phyloP scores from a whole-genome alignment of 2,113 vertebrate species.

The Thermophis baileyi region DNA sequence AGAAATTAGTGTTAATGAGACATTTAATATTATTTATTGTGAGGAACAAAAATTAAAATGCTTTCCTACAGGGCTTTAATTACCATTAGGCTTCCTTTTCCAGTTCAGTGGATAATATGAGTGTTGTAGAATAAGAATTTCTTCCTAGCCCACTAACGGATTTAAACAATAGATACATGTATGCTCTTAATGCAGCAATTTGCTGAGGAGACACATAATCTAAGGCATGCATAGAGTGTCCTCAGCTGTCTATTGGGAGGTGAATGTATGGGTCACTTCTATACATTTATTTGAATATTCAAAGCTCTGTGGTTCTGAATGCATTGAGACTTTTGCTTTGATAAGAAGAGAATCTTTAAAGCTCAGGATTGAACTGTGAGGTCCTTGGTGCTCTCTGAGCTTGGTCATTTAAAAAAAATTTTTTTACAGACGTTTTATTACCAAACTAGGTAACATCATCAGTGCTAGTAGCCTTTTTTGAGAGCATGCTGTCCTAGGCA shows the following conservation, averaged over 20 bases:
- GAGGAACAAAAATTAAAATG: conserved; percentile 18
- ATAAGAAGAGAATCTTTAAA: neutral
- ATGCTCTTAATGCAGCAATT: neutral
- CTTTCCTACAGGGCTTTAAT: neutral
- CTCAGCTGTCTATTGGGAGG: neutral
- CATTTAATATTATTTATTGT: conserved; percentile 40
- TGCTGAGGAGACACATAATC: neutral
- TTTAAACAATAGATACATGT: neutral
- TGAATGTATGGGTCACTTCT: neutral
- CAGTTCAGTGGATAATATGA: neutral
- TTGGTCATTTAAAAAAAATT: no score
- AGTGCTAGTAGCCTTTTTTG: no score
- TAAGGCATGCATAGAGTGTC: neutral
- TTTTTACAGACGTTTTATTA: no score
- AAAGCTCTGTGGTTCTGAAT: neutral
- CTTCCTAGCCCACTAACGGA: neutral
- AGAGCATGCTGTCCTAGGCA: no score
- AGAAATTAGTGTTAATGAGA: conserved; percentile 50
- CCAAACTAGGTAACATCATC: no score
- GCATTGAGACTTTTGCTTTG: neutral
- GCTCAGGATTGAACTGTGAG: no score
- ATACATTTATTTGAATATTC: neutral
- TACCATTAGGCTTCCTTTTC: conserved; percentile 21
- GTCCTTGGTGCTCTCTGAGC: no score
- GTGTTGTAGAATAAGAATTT: neutral